Conservation (phyloP, 92 coral and sea anemone species). For the Desmophyllum pertusum region DNA sequence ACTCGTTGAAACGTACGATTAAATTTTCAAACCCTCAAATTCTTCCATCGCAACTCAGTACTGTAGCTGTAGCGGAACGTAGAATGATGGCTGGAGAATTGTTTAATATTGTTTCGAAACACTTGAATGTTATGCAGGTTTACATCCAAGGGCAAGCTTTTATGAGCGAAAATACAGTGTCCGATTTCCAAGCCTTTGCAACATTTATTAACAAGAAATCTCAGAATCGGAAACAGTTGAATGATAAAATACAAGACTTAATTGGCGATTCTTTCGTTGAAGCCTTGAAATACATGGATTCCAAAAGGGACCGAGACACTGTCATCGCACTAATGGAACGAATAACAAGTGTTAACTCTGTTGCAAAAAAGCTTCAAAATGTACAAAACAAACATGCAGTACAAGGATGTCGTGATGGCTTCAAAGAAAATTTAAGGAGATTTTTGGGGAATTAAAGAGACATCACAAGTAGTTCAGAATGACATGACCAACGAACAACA, state of each 20-base stretch:
- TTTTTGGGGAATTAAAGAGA: constrained; percentile 35
- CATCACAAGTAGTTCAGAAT: constrained; percentile 57
- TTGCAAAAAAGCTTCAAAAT: constrained; percentile 13
- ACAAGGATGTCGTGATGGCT: constrained; percentile 33
- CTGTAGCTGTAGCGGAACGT: constrained; percentile 50
- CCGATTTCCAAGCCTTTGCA: constrained; percentile 45
- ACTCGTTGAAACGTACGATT: constrained; percentile 22
- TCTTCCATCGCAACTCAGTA: constrained; percentile 25
- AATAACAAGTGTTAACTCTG: constrained; percentile 44
- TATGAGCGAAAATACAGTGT: constrained; percentile 54
- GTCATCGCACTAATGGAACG: constrained; percentile 42
- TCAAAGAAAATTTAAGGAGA: constrained; percentile 13
- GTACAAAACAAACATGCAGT: constrained; percentile 49
- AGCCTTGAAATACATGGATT: constrained; percentile 46
- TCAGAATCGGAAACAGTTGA: constrained; percentile 43
- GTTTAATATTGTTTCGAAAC: constrained; percentile 43
- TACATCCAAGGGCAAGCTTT: constrained; percentile 50
- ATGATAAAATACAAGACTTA: constrained; percentile 34
- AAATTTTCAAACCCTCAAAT: constrained; percentile 21
- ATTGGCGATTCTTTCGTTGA: constrained; percentile 53
- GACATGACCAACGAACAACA: constrained; percentile 68
- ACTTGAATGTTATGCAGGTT: constrained; percentile 53
- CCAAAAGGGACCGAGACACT: constrained; percentile 53
- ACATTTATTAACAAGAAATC: constrained; percentile 41
- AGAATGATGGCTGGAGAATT: constrained; percentile 60